Evolutionary conservation across 2,888 invertebrate genomes (phyloP).

Genomic region (Trissoscelio sp.): DNA sequence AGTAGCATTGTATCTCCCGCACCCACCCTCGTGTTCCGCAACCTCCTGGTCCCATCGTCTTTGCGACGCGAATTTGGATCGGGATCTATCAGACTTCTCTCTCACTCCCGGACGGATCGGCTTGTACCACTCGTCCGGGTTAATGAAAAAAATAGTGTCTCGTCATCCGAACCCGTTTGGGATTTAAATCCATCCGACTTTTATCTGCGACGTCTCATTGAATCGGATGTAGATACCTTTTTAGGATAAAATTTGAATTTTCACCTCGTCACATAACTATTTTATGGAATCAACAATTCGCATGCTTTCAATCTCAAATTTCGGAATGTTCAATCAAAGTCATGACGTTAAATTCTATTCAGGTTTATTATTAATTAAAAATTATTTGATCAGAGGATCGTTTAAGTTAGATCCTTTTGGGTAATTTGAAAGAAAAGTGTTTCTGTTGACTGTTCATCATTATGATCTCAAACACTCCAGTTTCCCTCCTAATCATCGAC

Average conservation of each 20-base stretch:
- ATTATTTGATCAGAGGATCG: too few relatives aligned
- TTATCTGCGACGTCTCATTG: constrained; percentile 44
- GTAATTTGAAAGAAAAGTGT: too few relatives aligned
- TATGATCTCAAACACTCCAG: constrained; percentile 39
- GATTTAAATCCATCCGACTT: constrained; percentile 56
- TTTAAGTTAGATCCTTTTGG: neutral
- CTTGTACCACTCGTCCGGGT: constrained; percentile 39
- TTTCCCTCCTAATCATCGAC: constrained; percentile 62
- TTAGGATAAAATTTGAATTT: constrained; percentile 25
- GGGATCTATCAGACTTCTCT: constrained; percentile 64
- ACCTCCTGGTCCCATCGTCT: constrained; percentile 63
- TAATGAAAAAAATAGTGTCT: constrained; percentile 78
- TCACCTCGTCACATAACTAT: constrained; percentile 13
- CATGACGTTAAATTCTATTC: too few relatives aligned
- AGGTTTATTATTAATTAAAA: too few relatives aligned
- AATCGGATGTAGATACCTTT: constrained; percentile 32
- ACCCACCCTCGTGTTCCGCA: constrained; percentile 65
- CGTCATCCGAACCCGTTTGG: constrained; percentile 72
- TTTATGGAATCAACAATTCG: constrained; percentile 32
- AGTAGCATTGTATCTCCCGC: constrained; percentile 82
- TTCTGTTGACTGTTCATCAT: constrained; percentile 29
- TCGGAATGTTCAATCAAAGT: neutral
- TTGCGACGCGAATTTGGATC: constrained; percentile 73
- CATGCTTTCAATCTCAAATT: constrained; percentile 17
- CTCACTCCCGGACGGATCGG: constrained; percentile 23